Base-by-base conservation (phyloP, 2,888 invertebrate genomes). In the Drosophila phalerata region DNA sequence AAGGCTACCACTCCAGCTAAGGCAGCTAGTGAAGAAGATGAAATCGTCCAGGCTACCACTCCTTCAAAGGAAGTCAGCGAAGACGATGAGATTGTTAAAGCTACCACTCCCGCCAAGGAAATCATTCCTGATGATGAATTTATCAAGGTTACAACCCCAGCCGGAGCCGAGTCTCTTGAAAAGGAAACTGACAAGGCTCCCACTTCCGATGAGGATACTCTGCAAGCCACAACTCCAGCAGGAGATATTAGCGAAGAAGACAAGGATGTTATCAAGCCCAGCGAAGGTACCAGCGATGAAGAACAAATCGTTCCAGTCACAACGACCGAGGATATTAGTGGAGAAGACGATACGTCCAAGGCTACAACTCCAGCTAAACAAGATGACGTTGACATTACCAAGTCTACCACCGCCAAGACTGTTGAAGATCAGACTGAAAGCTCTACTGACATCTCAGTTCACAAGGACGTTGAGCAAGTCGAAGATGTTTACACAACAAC, bases 391-490 rank as follows among this genome's bases (percentile, higher is more conserved):
- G 64, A 77, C 3, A 22, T 34, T 45, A n/a, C 34, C 5, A 62
- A 69, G 34, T 17, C 66, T 3, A 77, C 71, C n/a, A 86, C 83
- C 10, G 64, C 79, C 5, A 77, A 85, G 56, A 11, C 73, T 40
- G 52, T 61, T 40, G 85, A 62, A 13, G 63, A 71, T 6, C 42
- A 67, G 10, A 63, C 81, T 5, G 64, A 76, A 11, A 67, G 49
- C 10, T 73, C 85, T 3, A 78, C 79, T 17, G 79, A 69, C 1
- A 67, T 43, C 9, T 73, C 87, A 3, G 73, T 79, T 17, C 76
- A 71, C 3, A 68, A 69, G 34, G 63, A 72, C 13, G 48, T 38
- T 1, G 17, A 32, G 8, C 61, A 64, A 6, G 74, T 61, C 1
- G 69, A 70, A 42, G 65, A 42, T 13, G 17, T 47, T 1, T 55